Conservation (phyloP, 2,888 invertebrate species). For the Neria commutata region DNA sequence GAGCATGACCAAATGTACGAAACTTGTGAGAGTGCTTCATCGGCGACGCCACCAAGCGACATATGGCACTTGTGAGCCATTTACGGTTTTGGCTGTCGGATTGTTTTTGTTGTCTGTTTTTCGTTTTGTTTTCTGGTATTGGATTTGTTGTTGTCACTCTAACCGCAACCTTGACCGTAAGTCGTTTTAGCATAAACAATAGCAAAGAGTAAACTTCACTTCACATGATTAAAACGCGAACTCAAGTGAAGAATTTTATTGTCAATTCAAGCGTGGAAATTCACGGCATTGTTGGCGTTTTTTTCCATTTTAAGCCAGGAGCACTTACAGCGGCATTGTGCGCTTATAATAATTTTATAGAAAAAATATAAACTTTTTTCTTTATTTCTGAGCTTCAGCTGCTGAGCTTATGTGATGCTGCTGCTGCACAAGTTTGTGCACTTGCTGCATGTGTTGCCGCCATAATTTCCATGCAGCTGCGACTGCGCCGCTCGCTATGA, state of each 20-base stretch:
- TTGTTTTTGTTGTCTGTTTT: too few relatives aligned
- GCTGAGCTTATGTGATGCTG: background rate
- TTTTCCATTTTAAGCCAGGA: background rate
- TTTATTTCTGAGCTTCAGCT: background rate
- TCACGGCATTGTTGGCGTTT: slow-evolving; percentile 3
- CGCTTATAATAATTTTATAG: background rate
- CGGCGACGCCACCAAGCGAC: too few relatives aligned
- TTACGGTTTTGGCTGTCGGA: too few relatives aligned
- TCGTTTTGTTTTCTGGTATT: too few relatives aligned
- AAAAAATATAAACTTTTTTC: too few relatives aligned
- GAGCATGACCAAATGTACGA: too few relatives aligned
- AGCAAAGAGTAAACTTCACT: background rate
- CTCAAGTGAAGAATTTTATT: slow-evolving; percentile 11
- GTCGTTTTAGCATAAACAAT: background rate
- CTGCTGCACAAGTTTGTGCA: slow-evolving; percentile 7
- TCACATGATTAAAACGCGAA: slow-evolving; percentile 15
- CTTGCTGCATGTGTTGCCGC: background rate
- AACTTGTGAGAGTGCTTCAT: too few relatives aligned
- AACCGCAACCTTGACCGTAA: background rate
- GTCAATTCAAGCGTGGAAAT: slow-evolving; percentile 17
- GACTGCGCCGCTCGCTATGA: background rate
- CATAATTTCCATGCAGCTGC: background rate
- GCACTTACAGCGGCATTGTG: background rate
- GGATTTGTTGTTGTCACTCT: background rate
- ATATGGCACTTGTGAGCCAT: too few relatives aligned